These are phyloP conservation scores for Capreolus pygargus DNA, from an alignment of 2,113 vertebrate species.

Conservation along the genomic window DNA sequence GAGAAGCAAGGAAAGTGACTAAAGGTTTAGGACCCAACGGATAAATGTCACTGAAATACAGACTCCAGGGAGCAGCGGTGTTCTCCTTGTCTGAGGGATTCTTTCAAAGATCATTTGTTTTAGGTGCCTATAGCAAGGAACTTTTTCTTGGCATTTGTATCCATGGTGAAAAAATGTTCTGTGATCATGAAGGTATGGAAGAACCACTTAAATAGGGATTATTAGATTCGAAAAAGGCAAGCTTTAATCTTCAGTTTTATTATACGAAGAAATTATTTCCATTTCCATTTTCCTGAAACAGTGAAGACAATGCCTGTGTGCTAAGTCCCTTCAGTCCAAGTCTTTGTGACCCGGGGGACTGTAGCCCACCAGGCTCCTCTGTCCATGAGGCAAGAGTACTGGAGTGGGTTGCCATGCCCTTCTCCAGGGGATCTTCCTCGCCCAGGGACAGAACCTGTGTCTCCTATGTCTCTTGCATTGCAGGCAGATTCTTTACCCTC, in stretches of 20 bases:
- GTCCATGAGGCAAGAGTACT: not conserved
- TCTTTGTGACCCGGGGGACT: not conserved
- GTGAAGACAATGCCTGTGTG: not conserved
- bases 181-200: not conserved
- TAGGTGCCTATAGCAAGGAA: not conserved
- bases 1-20: not conserved
- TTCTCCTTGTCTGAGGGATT: not conserved
- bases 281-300: not conserved
- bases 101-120: not conserved
- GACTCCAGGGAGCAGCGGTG: fast-evolving
- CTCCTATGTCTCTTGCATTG: not conserved
- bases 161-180: not conserved
- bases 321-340: not conserved
- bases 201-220: not conserved
- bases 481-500: not conserved
- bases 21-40: not conserved
- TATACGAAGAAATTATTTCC: not conserved
- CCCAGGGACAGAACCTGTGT: not conserved
- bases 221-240: not conserved
- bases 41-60: not conserved
- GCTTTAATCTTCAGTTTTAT: not conserved
- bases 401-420: not conserved
- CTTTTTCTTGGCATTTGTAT: not conserved
- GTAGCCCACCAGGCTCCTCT: not conserved
- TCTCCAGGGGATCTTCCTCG: not conserved